Base-by-base conservation (phyloP, 2,797 vertebrate genomes). In the Pipistrellus pipistrellus region DNA sequence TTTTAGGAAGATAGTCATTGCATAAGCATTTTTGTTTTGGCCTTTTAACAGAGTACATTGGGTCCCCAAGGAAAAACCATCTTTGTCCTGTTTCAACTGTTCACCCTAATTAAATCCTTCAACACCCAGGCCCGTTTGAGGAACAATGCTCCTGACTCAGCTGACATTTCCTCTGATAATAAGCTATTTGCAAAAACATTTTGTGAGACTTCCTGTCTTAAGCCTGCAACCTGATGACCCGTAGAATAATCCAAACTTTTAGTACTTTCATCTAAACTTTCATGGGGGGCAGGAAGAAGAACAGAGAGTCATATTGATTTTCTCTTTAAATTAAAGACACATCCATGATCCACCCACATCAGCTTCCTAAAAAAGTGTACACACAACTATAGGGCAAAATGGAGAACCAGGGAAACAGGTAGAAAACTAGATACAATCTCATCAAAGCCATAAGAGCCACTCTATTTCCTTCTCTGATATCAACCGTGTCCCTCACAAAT, bases 1-100 rank as follows among this genome's bases (percentile, higher is more conserved):
- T 92, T 96, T 96, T 96, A 86, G 76, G 91, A 97, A 94, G 93
- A 96, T 88, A 94, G 86, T 96, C 94, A 96, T 90, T 95, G 89
- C 38, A 23, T 41, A 95, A 94, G 64, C 81, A 96, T 93, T 95
- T 96, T 89, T 95, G 78, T 92, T 95, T 68, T 83, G 82, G 69
- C 32, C 8, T 86, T 86, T 82, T 76, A 86, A 81, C 46, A 46
- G 55, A 91, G 83, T 38, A 84, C 90, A 85, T 59, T 71, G 46
- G 27, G 77, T 97, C 94, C 89, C 95, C 69, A 91, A 90, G 96
- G 96, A 90, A 94, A 86, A 94, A n/a, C 57, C 89, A 48, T 90
- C 83, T 95, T 90, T 91, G 93, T 93, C 87, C 76, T n/a, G 25
- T 41, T 93, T 96, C 89, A 95, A 92, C 91, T 94, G 91, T 85